Percentiles rank a stretch among this genome's conserved stretches.
phyloP scores from a whole-genome alignment of 2,888 invertebrate species.

The Stramonita haemastoma region DNA sequence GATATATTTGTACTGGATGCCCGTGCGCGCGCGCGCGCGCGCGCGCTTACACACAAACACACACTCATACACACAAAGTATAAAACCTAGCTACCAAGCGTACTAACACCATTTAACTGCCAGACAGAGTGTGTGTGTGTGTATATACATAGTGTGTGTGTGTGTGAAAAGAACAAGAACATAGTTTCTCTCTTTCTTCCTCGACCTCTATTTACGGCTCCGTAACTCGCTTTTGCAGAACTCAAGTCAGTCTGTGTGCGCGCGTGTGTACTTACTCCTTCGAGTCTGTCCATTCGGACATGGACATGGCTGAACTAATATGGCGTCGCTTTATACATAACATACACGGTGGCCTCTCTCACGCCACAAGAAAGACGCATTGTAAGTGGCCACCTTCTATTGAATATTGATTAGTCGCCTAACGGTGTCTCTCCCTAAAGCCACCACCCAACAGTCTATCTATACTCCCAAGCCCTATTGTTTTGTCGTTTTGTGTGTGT shows the following conservation, averaged over 20 bases:
- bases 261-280: not conserved
- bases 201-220: slow-evolving; percentile 27
- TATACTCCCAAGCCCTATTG: not conserved
- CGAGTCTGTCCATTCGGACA: not conserved
- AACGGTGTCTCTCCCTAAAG: not conserved
- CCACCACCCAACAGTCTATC: no score
- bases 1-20: not conserved
- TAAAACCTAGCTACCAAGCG: not conserved
- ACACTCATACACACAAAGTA: not conserved
- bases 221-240: slow-evolving; percentile 16
- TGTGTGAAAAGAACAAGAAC: not conserved
- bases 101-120: not conserved
- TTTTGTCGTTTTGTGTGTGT: not conserved
- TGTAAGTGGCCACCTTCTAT: slow-evolving; percentile 30
- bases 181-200: not conserved
- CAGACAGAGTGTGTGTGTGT: no score
- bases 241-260: not conserved
- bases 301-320: not conserved
- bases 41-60: not conserved
- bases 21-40: not conserved
- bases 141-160: no score
- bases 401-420: slow-evolving; percentile 27
- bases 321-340: not conserved
- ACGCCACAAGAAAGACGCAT: slow-evolving; percentile 16
- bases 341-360: not conserved